Base-by-base conservation (phyloP, 1,140 invertebrate genomes). In the Thaumetopoea pityocampa region DNA sequence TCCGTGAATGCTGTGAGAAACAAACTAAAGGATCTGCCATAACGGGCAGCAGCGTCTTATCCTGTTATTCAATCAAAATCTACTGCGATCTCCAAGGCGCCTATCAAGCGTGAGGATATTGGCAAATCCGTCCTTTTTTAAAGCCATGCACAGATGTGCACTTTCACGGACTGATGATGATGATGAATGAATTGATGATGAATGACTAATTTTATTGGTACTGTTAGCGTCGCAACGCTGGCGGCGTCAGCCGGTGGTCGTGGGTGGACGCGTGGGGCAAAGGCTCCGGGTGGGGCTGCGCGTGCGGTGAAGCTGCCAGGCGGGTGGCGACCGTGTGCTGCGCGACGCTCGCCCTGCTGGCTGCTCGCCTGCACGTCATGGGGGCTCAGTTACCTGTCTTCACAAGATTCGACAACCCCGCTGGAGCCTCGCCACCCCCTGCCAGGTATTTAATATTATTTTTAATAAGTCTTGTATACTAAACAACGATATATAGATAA, bases 341-440 rank as follows among this genome's bases (percentile, higher is more conserved):
- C 30, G 92, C 93, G n/a, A 95, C 95, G 0, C 71, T 96, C 16
- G 89, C 90, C 23, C 87, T 98, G 16, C 85, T 99, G 17, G 86
- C 96, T n/a, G 90, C 92, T 5, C 88, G 97, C 48, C 88, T 98
- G 27, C 93, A 96, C 69, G 93, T 99, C 32, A 98, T 98, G 96
- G 96, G 96, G 12, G 94, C 96, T 0, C 96, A 97, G 85, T 86
- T 99, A 55, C 97, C 97, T 9, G 93, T 98, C 38, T 98, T 99
- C 84, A 98, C 96, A 14, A 92, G 93, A 89, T 95, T 83, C 33
- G 74, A 83, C 45, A 83, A 83, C 49, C 79, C 76, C 2, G 79
- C 79, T n/a, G 72, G 71, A 10, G 76, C 78, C 3, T 62, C 76
- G 0, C 30, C 45, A 1, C 67, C 69, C 0, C 76, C 79, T 1